A percentile compares a stretch with the other conserved stretches of the same genome.
Evolutionary conservation across 2,888 invertebrate species (phyloP).

Genomic region (Cyaniris semiargus): DNA sequence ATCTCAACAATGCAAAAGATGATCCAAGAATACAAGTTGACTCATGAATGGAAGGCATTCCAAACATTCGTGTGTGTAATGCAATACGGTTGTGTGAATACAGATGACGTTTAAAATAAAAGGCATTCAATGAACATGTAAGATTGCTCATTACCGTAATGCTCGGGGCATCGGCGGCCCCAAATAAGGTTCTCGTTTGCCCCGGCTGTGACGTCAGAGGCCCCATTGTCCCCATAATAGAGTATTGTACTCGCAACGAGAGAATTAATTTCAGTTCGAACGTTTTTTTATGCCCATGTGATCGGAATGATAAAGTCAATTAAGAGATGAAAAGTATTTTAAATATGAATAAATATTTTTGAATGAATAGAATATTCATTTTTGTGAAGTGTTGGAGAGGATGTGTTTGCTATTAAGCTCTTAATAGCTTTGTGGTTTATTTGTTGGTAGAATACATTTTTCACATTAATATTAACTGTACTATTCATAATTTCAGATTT

Average conservation of each 20-base stretch:
- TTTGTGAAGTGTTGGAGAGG: not conserved
- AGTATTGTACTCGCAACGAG: conserved; percentile 58
- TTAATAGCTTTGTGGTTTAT: too few relatives aligned
- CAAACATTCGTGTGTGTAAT: conserved; percentile 33
- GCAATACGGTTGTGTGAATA: conserved; percentile 41
- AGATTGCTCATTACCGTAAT: conserved; percentile 43
- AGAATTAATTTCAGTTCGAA: conserved; percentile 40
- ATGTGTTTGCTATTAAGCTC: too few relatives aligned
- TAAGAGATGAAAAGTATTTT: conserved; percentile 8
- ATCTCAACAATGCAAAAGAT: conserved; percentile 4
- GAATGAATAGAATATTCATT: not conserved
- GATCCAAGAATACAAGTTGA: conserved; percentile 26
- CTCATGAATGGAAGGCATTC: conserved; percentile 33
- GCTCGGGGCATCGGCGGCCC: conserved; percentile 33
- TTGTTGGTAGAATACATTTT: not conserved
- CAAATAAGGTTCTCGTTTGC: conserved; percentile 34
- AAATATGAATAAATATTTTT: conserved; percentile 7
- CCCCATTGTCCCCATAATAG: conserved; percentile 41
- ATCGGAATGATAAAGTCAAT: conserved; percentile 10
- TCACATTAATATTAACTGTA: not conserved
- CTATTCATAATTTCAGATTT: too few relatives aligned
- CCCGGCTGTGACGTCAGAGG: conserved; percentile 35
- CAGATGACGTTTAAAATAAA: conserved; percentile 48
- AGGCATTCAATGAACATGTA: conserved; percentile 56
- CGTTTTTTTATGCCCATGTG: conserved; percentile 23